Evolutionary conservation across 2,888 invertebrate genomes (phyloP).

Genomic region (Prosapia bicincta): DNA sequence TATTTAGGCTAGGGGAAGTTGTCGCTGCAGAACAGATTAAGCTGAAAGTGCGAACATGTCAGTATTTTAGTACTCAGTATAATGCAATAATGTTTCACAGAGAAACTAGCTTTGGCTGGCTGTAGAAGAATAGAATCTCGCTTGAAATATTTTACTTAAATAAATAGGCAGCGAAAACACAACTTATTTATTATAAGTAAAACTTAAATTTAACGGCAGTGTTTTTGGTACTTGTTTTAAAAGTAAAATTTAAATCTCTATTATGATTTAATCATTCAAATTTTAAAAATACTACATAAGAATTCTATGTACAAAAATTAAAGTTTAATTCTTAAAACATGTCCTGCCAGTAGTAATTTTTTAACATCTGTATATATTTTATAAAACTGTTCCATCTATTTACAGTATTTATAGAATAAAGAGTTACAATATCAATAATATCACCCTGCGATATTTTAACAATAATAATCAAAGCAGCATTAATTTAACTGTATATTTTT

Average conservation of each 20-base stretch:
- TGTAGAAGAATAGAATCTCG: neutral
- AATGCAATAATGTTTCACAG: neutral
- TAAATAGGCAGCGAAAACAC: neutral
- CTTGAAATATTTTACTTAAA: neutral
- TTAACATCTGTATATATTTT: too few species aligned
- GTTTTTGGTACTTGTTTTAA: neutral
- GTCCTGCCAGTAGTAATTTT: too few species aligned
- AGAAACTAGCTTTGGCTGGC: neutral
- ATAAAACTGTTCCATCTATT: too few species aligned
- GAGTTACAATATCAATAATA: too few species aligned
- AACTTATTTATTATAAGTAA: neutral
- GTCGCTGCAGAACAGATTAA: neutral
- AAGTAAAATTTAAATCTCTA: neutral
- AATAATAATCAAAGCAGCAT: too few species aligned
- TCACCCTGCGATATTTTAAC: too few species aligned
- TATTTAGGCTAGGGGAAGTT: neutral
- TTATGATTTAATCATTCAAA: neutral
- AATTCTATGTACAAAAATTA: too few species aligned
- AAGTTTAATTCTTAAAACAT: too few species aligned
- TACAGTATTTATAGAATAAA: too few species aligned
- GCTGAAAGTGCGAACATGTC: neutral
- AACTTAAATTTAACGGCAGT: too few species aligned
- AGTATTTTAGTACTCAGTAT: neutral
- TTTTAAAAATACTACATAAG: too few species aligned
- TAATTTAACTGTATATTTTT: too few species aligned